phyloP scores from a whole-genome alignment of 92 coral and sea anemone genomes.

The Umimayanthus kanabou region DNA sequence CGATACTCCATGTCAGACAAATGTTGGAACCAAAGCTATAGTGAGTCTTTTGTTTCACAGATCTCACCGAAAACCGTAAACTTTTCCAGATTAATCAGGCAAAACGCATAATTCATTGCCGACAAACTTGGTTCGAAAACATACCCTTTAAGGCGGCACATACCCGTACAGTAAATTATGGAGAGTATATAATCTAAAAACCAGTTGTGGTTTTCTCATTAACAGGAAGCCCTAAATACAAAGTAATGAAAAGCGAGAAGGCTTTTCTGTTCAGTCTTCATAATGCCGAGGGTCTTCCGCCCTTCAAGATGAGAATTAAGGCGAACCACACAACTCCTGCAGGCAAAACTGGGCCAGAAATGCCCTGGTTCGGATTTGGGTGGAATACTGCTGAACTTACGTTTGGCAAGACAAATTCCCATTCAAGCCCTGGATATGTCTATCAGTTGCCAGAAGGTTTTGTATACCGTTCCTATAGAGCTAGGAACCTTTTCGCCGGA shows the following conservation, averaged over 20 bases:
- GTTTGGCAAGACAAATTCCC: not conserved
- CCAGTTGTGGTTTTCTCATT: not conserved
- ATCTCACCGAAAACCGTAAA: no score
- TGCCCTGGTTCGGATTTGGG: conserved; percentile 3
- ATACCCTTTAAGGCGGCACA: no score
- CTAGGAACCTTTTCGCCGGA: conserved; percentile 26
- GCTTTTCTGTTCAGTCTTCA: conserved; percentile 37
- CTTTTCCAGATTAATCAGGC: no score
- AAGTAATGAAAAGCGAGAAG: conserved; percentile 12
- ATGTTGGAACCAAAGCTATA: no score
- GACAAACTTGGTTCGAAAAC: no score
- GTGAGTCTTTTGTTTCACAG: no score
- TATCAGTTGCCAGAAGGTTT: not conserved
- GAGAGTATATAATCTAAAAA: no score
- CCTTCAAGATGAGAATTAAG: conserved; percentile 19
- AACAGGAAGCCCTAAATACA: not conserved
- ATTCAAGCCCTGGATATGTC: conserved; percentile 12
- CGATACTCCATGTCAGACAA: no score
- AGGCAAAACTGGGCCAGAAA: not conserved
- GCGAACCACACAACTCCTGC: not conserved
- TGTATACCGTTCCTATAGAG: not conserved
- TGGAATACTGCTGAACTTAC: conserved; percentile 7
- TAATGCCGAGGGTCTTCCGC: conserved; percentile 23
- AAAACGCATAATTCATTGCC: no score
- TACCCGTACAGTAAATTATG: no score